A percentile compares a stretch with the other conserved stretches of the same genome.
Conservation (phyloP, 2,888 invertebrate species). For the Deilephila elpenor region DNA sequence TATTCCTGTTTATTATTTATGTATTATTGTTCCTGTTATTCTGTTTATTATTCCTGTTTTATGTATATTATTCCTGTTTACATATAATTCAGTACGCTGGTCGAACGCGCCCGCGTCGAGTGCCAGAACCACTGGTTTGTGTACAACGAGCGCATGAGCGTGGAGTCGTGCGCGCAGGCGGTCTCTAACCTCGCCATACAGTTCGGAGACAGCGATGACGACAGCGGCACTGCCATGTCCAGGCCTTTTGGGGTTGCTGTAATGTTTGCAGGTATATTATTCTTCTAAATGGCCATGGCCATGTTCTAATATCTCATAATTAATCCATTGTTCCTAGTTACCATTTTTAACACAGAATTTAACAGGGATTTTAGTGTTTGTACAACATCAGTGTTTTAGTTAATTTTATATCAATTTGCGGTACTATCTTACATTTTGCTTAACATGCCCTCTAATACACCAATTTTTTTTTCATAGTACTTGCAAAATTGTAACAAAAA, state of each 20-base stretch:
- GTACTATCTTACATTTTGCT: too few relatives aligned
- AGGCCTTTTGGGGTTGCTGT: constrained; percentile 99
- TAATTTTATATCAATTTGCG: too few relatives aligned
- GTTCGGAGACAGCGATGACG: constrained; percentile 99
- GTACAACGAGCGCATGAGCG: constrained; percentile 97
- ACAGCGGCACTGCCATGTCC: constrained; percentile 97
- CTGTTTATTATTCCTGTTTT: too few relatives aligned
- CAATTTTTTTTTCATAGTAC: too few relatives aligned
- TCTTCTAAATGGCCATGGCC: background rate
- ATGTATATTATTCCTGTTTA: constrained; percentile 29
- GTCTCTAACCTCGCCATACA: constrained; percentile 99
- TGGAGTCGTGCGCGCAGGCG: constrained; percentile 99
- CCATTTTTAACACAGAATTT: too few relatives aligned
- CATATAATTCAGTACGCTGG: constrained; percentile 87
- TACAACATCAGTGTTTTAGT: too few relatives aligned
- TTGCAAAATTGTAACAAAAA: too few relatives aligned
- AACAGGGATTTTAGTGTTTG: too few relatives aligned
- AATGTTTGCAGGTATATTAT: constrained; percentile 92
- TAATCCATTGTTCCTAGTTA: too few relatives aligned
- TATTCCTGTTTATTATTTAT: too few relatives aligned
- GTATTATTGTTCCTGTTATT: too few relatives aligned
- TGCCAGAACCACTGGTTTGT: constrained; percentile 99
- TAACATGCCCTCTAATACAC: too few relatives aligned
- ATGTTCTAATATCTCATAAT: background rate
- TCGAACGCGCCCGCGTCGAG: constrained; percentile 97